Percentiles rank a stretch among this genome's conserved stretches.
Evolutionary conservation across 2,113 vertebrate genomes (phyloP).

Genomic region (Orthonyx spaldingii): DNA sequence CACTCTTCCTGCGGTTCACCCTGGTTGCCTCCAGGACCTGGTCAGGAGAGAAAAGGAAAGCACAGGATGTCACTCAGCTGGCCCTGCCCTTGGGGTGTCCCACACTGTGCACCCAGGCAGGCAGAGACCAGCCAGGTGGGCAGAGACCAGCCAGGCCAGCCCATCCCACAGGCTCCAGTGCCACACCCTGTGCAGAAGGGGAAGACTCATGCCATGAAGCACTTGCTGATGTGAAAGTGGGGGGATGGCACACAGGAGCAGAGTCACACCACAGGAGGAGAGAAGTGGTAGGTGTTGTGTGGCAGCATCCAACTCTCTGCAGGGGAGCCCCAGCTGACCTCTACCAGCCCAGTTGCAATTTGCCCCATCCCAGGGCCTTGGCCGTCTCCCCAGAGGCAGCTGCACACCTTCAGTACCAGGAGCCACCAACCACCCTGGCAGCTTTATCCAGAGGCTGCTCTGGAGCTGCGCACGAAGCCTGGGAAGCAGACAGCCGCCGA

Average conservation of each 20-base stretch:
- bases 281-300: background rate
- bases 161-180: background rate
- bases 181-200: background rate
- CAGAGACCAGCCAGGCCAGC: background rate
- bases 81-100: too few relatives aligned
- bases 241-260: background rate
- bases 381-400: background rate
- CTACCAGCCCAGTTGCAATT: background rate
- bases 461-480: background rate
- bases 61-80: background rate
- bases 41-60: constrained; percentile 2
- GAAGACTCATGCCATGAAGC: background rate
- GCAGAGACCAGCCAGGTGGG: background rate
- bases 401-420: background rate
- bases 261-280: background rate
- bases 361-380: background rate
- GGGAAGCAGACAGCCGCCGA: background rate
- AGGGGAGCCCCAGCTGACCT: background rate
- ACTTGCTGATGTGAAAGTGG: background rate
- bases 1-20: constrained; percentile 93
- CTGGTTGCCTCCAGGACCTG: constrained; percentile 96
- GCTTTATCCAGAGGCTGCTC: background rate
- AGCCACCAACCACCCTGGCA: background rate
- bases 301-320: background rate
- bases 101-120: fast-evolving